These are phyloP conservation scores for Ypsolopha sequella DNA, from an alignment of 2,888 invertebrate species.

Conservation along the genomic window DNA sequence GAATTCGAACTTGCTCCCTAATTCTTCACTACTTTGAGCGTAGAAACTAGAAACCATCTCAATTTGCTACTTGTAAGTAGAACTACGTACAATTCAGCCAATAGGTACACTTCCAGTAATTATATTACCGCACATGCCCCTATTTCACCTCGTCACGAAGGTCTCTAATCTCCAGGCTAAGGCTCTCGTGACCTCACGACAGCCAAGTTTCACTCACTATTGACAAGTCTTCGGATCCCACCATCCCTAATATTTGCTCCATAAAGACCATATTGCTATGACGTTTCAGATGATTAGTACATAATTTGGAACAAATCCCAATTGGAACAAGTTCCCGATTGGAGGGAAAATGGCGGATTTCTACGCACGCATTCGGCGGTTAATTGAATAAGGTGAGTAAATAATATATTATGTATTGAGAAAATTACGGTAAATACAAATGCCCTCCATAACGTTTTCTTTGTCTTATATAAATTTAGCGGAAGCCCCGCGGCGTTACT, in stretches of 20 bases:
- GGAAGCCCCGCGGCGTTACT: too few relatives aligned
- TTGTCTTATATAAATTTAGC: too few relatives aligned
- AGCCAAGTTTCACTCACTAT: constrained; percentile 36
- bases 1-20: too few relatives aligned
- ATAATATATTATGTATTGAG: constrained; percentile 2
- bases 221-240: neutral
- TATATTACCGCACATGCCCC: constrained; percentile 2
- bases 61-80: too few relatives aligned
- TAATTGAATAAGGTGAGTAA: constrained; percentile 55
- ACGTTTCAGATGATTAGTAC: too few relatives aligned
- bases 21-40: too few relatives aligned
- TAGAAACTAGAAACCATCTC: too few relatives aligned
- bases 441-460: too few relatives aligned
- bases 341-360: constrained; percentile 1
- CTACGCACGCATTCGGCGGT: constrained; percentile 14
- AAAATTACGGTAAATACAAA: neutral
- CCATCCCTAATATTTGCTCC: too few relatives aligned
- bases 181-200: constrained; percentile 14
- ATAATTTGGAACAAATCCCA: constrained; percentile 65
- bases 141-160: constrained; percentile 2
- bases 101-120: neutral
- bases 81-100: too few relatives aligned
- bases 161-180: constrained; percentile 4
- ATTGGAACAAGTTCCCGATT: constrained; percentile 22
- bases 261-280: too few relatives aligned